Conservation (phyloP, 2,888 invertebrate genomes). For the Lasiommata megera region DNA sequence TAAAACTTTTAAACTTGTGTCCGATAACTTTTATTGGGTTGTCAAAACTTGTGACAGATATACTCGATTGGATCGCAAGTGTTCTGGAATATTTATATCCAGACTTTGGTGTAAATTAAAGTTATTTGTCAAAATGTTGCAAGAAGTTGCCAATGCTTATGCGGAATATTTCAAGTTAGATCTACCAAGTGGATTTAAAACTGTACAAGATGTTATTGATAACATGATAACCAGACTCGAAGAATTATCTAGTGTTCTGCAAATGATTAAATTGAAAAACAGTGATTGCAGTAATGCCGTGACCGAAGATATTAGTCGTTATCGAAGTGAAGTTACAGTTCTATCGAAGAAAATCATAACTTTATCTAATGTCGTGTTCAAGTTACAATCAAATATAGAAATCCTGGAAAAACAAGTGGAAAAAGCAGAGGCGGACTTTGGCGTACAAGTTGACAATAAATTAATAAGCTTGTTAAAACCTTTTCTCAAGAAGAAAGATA, state of each 20-base stretch:
- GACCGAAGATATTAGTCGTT: slow-evolving; percentile 77
- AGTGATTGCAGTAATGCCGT: slow-evolving; percentile 67
- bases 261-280: slow-evolving; percentile 77
- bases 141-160: slow-evolving; percentile 77
- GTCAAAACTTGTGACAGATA: slow-evolving; percentile 61
- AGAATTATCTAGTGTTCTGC: slow-evolving; percentile 83
- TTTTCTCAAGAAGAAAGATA: slow-evolving; percentile 69
- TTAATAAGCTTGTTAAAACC: slow-evolving; percentile 82
- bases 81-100: slow-evolving; percentile 70
- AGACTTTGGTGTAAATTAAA: slow-evolving; percentile 55
- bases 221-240: slow-evolving; percentile 85
- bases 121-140: slow-evolving; percentile 58
- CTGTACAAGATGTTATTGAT: slow-evolving; percentile 83
- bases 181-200: slow-evolving; percentile 77
- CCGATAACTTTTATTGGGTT: slow-evolving; percentile 58
- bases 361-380: slow-evolving; percentile 75
- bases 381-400: slow-evolving; percentile 74
- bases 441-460: slow-evolving; percentile 78
- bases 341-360: slow-evolving; percentile 80
- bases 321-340: slow-evolving; percentile 72
- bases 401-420: slow-evolving; percentile 81
- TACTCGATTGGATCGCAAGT: slow-evolving; percentile 57
- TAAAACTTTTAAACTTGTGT: slow-evolving; percentile 53
- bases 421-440: slow-evolving; percentile 82
- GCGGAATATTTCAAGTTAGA: slow-evolving; percentile 79